Evolutionary conservation across 1,140 invertebrate genomes (phyloP).

Genomic region (Palaemon carinicauda): DNA sequence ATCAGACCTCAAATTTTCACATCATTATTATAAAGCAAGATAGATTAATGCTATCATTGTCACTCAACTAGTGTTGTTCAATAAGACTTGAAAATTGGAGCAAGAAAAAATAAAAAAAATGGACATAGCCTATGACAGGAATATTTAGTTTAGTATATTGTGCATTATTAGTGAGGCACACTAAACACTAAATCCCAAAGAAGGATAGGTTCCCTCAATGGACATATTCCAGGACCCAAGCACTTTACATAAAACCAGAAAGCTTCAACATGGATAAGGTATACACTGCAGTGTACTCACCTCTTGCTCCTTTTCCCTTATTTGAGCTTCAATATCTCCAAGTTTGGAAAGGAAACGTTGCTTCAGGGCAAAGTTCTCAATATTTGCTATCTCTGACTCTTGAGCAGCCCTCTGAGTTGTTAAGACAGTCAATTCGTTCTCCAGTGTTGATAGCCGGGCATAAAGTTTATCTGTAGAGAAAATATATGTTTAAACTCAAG

Average conservation of each 20-base stretch:
- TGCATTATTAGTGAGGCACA: neutral
- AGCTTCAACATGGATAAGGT: neutral
- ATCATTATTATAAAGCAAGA: too few species aligned
- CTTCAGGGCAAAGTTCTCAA: conserved; percentile 84
- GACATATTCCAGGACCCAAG: too few species aligned
- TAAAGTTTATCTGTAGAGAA: conserved; percentile 41
- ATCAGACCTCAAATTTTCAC: too few species aligned
- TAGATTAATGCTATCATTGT: too few species aligned
- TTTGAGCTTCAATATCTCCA: conserved; percentile 79
- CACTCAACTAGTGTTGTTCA: too few species aligned
- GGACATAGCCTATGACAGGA: neutral
- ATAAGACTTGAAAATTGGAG: too few species aligned
- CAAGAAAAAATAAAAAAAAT: neutral
- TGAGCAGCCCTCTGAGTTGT: conserved; percentile 77
- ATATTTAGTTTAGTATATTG: neutral
- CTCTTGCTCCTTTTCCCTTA: conserved; percentile 82
- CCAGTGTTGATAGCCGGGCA: conserved; percentile 34
- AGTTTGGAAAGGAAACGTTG: conserved; percentile 83
- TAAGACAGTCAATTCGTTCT: conserved; percentile 73
- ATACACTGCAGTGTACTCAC: conserved; percentile 63
- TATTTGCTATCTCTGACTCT: conserved; percentile 82
- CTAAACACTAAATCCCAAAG: too few species aligned
- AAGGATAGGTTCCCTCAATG: too few species aligned
- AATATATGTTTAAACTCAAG: neutral
- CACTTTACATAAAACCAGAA: neutral